phyloP scores from a whole-genome alignment of 2,888 invertebrate genomes.

The Trichogramma dendrolimi region DNA sequence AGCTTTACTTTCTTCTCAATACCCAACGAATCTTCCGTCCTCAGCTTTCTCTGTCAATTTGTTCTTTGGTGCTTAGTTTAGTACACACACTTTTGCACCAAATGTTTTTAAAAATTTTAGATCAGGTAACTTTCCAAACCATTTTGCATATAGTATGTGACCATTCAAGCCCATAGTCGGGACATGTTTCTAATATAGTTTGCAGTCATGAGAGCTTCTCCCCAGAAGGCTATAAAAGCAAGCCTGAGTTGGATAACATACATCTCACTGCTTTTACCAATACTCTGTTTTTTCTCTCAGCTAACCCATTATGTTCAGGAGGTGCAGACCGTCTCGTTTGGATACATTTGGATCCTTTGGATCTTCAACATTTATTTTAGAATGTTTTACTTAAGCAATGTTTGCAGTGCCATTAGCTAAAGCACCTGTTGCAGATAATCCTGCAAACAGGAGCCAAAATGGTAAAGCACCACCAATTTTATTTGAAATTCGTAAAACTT shows the following conservation, averaged over 20 bases:
- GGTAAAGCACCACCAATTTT: too few relatives aligned
- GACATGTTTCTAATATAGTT: background rate
- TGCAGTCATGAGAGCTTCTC: background rate
- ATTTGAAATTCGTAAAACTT: too few relatives aligned
- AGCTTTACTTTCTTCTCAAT: background rate
- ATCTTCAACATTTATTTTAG: too few relatives aligned
- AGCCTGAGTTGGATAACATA: background rate
- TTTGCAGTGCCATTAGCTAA: too few relatives aligned
- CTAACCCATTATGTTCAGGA: background rate
- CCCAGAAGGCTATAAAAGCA: background rate
- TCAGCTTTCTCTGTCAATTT: background rate
- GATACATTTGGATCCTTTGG: background rate
- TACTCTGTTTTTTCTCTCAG: background rate
- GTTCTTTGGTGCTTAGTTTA: background rate
- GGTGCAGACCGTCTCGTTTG: background rate
- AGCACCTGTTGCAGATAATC: too few relatives aligned
- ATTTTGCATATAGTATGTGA: background rate
- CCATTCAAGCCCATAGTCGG: constrained; percentile 1
- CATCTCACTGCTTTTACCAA: background rate
- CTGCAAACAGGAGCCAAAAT: too few relatives aligned
- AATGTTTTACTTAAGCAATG: too few relatives aligned
- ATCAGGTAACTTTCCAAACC: background rate
- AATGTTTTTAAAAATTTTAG: background rate
- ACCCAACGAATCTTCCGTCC: background rate
- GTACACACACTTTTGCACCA: background rate